Base-by-base conservation (phyloP, 2,113 vertebrate genomes). In the Carassius gibelio region DNA sequence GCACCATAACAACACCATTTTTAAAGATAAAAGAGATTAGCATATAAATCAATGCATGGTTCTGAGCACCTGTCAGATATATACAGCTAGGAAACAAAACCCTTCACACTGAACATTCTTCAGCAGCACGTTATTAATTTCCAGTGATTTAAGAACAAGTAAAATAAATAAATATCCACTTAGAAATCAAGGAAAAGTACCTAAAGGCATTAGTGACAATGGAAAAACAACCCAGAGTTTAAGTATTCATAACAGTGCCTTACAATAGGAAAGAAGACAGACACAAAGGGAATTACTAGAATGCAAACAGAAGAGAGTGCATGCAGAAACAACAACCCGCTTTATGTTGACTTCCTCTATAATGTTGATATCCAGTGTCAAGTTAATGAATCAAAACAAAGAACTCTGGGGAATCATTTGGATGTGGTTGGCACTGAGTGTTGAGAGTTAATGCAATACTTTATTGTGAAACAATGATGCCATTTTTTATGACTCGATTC, bases 31-130 rank as follows among this genome's bases (percentile, higher is more conserved):
- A 80, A 26, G 38, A 80, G 14, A 64, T 66, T 81, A 52, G 79
- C 62, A 52, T n/a, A 68, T 69, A 68, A 81, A 81, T 66, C 3
- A 23, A 72, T 10, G 34, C 50, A 72, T 72, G 13, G 52, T 72
- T 42, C 66, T 72, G 48, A 71, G 6, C 50, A 55, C 21, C 45
- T 10, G 21, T 61, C 26, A 26, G 38, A 86, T 19, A 71, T 57
- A 74, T 79, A 52, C 23, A 83, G 57, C 55, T 48, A 6, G 68
- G 61, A 66, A 66, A 83, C 36, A 57, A 77, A 34, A 85, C n/a
- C 57, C 72, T n/a, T 55, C 21, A 50, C 61, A 55, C 26, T 14
- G 2, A 66, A 84, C 19, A 55, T n/a, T 72, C 66, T 61, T 50
- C 26, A 75, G 61, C 5, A 83, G 21, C 30, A 62, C 55, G 72